A percentile compares a stretch with the other conserved stretches of the same genome.
Conservation (phyloP, 2,797 vertebrate species). For the Prionace glauca region DNA sequence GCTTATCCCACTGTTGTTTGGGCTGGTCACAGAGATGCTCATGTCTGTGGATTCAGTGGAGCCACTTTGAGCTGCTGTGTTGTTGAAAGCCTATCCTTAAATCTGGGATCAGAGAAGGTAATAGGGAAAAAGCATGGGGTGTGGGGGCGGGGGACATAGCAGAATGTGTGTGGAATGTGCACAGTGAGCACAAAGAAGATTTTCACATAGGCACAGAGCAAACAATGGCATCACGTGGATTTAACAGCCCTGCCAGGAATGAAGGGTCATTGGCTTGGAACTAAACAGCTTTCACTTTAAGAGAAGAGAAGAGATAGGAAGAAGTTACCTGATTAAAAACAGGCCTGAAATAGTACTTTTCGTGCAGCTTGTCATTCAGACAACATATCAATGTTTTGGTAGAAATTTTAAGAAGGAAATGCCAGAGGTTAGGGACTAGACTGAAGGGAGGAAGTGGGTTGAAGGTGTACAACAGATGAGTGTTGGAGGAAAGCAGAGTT, state of each 20-base stretch:
- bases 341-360: neutral
- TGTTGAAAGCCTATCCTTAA: constrained; percentile 45
- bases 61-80: constrained; percentile 43
- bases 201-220: constrained; percentile 43
- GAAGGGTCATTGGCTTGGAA: neutral
- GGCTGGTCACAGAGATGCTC: neutral
- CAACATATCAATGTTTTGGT: neutral
- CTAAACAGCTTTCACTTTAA: neutral
- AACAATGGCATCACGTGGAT: constrained; percentile 44
- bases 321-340: neutral
- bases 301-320: neutral
- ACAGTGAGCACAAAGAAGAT: constrained; percentile 46
- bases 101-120: constrained; percentile 46
- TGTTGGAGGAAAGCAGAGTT: too few relatives aligned
- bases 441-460: too few relatives aligned
- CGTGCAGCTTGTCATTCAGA: neutral
- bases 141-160: neutral
- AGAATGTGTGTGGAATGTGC: constrained; percentile 44
- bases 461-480: too few relatives aligned
- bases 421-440: too few relatives aligned
- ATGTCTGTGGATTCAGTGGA: constrained; percentile 37
- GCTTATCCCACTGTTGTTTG: neutral
- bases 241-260: neutral
- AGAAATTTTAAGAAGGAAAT: too few relatives aligned
- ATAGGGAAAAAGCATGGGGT: neutral